phyloP scores from a whole-genome alignment of 2,113 vertebrate genomes.

The Odobenus rosmarus region DNA sequence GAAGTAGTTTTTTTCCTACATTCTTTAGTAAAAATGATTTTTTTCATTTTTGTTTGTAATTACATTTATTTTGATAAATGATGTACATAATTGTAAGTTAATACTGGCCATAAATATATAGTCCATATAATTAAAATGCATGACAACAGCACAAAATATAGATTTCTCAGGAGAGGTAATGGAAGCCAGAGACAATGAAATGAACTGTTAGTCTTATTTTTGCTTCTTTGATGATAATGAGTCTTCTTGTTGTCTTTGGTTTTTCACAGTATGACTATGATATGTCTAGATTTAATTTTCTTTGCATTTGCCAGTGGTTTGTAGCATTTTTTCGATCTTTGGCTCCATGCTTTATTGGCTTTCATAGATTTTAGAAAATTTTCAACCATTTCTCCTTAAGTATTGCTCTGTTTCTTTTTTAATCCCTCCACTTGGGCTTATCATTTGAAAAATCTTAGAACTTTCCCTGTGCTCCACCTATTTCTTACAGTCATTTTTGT shows the following conservation, averaged over 20 bases:
- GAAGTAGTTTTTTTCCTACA: neutral
- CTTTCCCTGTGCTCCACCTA: neutral
- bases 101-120: neutral
- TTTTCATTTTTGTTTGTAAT: constrained; percentile 20
- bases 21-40: neutral
- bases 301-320: neutral
- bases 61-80: neutral
- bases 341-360: neutral
- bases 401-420: neutral
- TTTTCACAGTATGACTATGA: neutral
- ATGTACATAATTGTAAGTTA: neutral
- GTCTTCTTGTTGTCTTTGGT: neutral
- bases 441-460: neutral
- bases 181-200: neutral
- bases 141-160: neutral
- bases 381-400: neutral
- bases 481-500: neutral
- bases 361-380: neutral
- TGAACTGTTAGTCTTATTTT: neutral
- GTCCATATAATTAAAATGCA: neutral
- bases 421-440: neutral
- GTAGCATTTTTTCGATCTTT: neutral
- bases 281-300: neutral
- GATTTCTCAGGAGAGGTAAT: neutral
- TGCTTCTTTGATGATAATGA: neutral